phyloP scores from a whole-genome alignment of 1,140 invertebrate genomes.

The Hormaphis cornu region DNA sequence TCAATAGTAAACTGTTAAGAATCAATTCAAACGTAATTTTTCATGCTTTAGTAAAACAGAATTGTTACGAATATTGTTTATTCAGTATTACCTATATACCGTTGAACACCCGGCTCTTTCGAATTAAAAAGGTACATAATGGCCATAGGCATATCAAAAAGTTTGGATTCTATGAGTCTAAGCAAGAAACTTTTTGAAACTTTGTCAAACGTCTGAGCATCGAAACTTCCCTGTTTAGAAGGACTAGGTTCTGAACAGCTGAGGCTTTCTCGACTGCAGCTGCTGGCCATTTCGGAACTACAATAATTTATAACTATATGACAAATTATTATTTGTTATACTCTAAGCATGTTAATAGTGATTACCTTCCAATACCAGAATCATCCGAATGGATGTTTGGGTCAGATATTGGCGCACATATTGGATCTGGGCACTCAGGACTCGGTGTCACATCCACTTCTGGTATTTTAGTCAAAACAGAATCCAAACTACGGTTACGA shows the following conservation, averaged over 20 bases:
- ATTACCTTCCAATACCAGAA: conserved; percentile 64
- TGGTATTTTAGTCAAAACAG: conserved; percentile 72
- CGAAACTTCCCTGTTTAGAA: background rate
- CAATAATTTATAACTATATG: conserved; percentile 27
- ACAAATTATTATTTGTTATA: conserved; percentile 27
- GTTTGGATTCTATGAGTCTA: conserved; percentile 87
- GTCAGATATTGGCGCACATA: conserved; percentile 40
- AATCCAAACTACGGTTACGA: conserved; percentile 77
- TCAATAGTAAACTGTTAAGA: too few species aligned
- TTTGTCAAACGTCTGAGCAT: conserved; percentile 15
- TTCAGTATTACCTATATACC: conserved; percentile 51
- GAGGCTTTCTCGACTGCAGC: conserved; percentile 31
- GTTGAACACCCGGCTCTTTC: conserved; percentile 94
- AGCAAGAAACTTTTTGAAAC: conserved; percentile 54
- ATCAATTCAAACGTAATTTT: too few species aligned
- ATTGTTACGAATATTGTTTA: too few species aligned
- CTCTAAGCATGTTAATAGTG: background rate
- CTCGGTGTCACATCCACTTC: conserved; percentile 72
- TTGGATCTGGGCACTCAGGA: conserved; percentile 54
- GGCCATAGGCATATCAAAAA: conserved; percentile 96
- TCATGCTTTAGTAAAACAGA: too few species aligned
- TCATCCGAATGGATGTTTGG: conserved; percentile 58
- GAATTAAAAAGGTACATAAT: conserved; percentile 96
- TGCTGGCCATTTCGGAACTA: conserved; percentile 32
- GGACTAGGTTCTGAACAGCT: conserved; percentile 19